Conservation (phyloP, 2,113 vertebrate species). For the Rhinolophus ferrumequinum region DNA sequence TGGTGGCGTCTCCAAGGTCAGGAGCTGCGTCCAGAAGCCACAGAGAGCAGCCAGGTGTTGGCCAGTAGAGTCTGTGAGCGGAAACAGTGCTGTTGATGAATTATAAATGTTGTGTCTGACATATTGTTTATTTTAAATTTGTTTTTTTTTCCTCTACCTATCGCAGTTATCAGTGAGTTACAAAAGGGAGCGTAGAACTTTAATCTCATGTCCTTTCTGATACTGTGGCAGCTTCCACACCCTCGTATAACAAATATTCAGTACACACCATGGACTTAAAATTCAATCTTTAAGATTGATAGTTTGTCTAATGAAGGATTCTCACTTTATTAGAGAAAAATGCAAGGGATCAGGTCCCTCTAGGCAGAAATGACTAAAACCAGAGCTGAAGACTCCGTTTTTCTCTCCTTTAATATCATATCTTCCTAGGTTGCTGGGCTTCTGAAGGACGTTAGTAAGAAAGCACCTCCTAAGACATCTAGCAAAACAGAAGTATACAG, state of each 20-base stretch:
- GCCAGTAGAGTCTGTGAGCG: not conserved
- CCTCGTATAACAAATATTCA: not conserved
- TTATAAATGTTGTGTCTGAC: not conserved
- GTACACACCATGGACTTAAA: not conserved
- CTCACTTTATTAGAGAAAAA: not conserved
- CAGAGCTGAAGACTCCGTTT: not conserved
- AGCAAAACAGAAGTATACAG: not conserved
- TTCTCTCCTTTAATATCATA: not conserved
- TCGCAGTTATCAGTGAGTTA: not conserved
- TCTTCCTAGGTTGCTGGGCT: not conserved
- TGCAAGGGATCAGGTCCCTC: not conserved
- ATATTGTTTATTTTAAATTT: slow-evolving; percentile 1
- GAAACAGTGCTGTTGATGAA: not conserved
- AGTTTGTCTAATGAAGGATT: not conserved
- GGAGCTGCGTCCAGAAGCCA: not conserved
- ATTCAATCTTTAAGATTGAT: not conserved
- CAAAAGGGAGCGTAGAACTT: not conserved
- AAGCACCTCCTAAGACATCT: not conserved
- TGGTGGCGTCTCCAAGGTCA: not conserved
- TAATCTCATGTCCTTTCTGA: not conserved
- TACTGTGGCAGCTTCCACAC: not conserved
- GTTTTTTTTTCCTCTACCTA: not conserved
- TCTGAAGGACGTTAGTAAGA: not conserved
- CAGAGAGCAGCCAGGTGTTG: not conserved
- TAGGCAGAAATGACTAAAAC: not conserved